phyloP scores from a whole-genome alignment of 2,888 invertebrate species.

The Agriopis marginaria region DNA sequence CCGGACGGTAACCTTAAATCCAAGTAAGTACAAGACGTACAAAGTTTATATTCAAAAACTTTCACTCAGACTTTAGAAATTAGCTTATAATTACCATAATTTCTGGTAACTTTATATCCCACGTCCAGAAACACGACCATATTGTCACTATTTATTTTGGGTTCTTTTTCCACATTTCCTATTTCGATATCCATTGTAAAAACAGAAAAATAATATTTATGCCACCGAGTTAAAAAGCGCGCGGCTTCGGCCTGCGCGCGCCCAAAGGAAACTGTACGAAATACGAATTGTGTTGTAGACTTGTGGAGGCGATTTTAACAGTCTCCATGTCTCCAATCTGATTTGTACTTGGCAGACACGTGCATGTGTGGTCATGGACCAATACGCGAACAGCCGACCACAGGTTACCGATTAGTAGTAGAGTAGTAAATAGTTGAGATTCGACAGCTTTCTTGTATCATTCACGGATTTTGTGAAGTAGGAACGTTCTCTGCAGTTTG shows the following conservation, averaged over 20 bases:
- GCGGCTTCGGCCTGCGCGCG: constrained; percentile 20
- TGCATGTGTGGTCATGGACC: constrained; percentile 14
- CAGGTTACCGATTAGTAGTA: background rate
- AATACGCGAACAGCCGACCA: constrained; percentile 1
- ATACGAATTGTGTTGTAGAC: background rate
- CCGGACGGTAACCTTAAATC: background rate
- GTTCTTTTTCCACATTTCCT: constrained; percentile 10
- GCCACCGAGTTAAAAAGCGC: background rate
- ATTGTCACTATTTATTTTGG: constrained; percentile 19
- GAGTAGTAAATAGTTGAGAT: background rate
- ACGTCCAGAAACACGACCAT: constrained; percentile 57
- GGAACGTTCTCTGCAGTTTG: background rate
- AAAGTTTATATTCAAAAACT: constrained; percentile 13
- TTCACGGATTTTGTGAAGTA: background rate
- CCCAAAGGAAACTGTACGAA: constrained; percentile 3
- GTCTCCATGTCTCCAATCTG: constrained; percentile 20
- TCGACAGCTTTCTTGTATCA: background rate
- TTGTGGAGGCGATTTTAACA: constrained; percentile 12
- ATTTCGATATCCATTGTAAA: constrained; percentile 36
- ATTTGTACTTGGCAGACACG: constrained; percentile 25
- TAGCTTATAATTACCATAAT: constrained; percentile 42
- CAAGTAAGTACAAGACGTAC: background rate
- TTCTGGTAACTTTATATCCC: constrained; percentile 49
- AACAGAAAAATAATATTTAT: background rate
- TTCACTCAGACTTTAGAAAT: constrained; percentile 46